phyloP scores from a whole-genome alignment of 2,113 vertebrate genomes.

The Gavialis gangeticus region DNA sequence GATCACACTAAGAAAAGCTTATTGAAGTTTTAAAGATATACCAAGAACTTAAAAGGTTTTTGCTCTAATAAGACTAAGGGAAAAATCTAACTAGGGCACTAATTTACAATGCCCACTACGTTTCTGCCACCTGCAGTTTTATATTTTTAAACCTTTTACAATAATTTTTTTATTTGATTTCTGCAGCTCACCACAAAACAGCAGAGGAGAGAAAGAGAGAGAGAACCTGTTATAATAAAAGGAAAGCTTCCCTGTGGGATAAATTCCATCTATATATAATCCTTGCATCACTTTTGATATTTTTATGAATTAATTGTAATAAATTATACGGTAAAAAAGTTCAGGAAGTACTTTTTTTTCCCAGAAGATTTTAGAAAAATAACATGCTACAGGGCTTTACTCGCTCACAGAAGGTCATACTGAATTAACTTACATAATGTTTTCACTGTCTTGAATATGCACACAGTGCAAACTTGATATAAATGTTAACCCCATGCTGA shows the following conservation, averaged over 20 bases:
- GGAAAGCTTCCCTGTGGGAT: neutral
- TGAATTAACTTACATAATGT: neutral
- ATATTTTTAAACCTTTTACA: neutral
- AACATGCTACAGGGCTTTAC: neutral
- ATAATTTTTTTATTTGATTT: neutral
- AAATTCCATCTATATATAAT: neutral
- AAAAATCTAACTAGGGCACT: neutral
- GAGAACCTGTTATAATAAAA: neutral
- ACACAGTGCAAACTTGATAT: neutral
- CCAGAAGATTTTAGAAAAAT: neutral
- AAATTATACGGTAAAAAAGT: neutral
- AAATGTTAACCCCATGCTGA: too few relatives aligned
- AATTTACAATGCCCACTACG: neutral
- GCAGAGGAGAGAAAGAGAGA: neutral
- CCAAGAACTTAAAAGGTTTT: neutral
- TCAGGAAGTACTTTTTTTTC: neutral
- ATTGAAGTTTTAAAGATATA: neutral
- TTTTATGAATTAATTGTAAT: neutral
- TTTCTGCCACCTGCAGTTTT: neutral
- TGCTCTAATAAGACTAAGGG: neutral
- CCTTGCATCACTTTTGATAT: neutral
- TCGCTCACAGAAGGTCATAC: neutral
- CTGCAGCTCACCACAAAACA: neutral
- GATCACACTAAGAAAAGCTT: neutral
- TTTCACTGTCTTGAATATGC: neutral